Evolutionary conservation across 2,888 invertebrate species (phyloP), one percentile per base, ranked within the genome.

Genomic region (Tenthredo livida): DNA sequence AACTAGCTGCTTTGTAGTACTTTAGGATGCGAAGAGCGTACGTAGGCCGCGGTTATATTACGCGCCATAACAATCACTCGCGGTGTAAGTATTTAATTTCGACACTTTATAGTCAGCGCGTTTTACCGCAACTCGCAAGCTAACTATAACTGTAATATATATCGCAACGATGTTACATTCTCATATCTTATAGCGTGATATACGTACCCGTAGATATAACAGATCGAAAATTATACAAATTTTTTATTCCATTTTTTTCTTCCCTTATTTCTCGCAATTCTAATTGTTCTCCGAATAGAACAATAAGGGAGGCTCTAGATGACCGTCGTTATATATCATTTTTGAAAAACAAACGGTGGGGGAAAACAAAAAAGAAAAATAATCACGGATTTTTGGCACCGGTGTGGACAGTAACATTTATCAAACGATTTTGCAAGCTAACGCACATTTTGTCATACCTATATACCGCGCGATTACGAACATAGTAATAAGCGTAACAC

Each of bases 51-150:
- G n/a, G n/a, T 73, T 43, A 43, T 43, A 43, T 40, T 73, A 73
- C 73, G 10, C 43, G 4, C 40, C 7, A 1, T 73, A 73, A 43
- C n/a, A 70, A 70, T 70, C 73, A 43, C 43, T 43, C 33, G 43
- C 37, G 40, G 10, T 37, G 25, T n/a, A n/a, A n/a, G n/a, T 47
- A 73, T 40, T 73, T 73, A 73, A 73, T 73, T 73, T 43, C 73
- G 73, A 73, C 73, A 73, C 40, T 73, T 73, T 73, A 73, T 40
- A 73, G 43, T 43, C 73, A 33, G 17, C 33, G 33, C 29, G 33
- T 67, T 67, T 33, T 67, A 67, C 33, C 67, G 33, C 67, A 33
- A 33, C 33, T 17, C 67, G 33, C 67, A 33, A 33, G 67, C 33
- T 67, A 33, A 33, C 33, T 67, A 67, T 67, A 67, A 67, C 67